Base-by-base conservation (phyloP, 92 coral and sea anemone genomes). In the Diadumene lineata region DNA sequence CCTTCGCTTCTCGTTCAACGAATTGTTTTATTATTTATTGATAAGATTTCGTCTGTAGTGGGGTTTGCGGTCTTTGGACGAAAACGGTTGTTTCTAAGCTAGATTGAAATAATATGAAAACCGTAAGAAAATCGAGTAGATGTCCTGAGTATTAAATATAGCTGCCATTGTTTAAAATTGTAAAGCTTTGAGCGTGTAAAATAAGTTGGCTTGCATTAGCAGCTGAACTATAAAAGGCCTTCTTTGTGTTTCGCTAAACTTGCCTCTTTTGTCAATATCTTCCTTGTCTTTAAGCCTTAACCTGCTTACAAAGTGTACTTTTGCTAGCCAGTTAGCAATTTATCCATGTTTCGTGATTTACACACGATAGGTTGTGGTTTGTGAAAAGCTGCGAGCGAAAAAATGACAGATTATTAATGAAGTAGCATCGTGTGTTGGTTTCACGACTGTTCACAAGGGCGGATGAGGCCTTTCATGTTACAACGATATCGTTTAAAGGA, bases 31-130 rank as follows among this genome's bases (percentile, higher is more conserved):
- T 70, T 44, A 70, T 70, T 70, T 70, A 70, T 70, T 70, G 75
- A 70, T 70, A 70, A 7, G 46, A 55, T 70, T 70, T 70, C 75
- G 75, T 70, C 75, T 70, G 75, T 18, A 29, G 51, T 64, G 50
- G 55, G 75, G 75, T 70, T 70, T 31, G 64, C 31, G 75, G 64
- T 55, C 64, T 70, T 34, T 63, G n/a, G n/a, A 61, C 19, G 29
- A 46, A 26, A 46, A 69, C 46, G 58, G 27, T 70, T 70, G 75
- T 70, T 75, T 73, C n/a, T 73, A 34, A 33, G 67, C 19, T 72
- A 19, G 31, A 53, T 31, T 50, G 68, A 73, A n/a, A 73, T 25
- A 34, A 43, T 56, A 27, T 73, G 56, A 73, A 57, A 64, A 7
- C 23, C 55, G 30, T 53, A 50, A 28, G 32, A 63, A 56, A 68